Conservation (phyloP, 1,140 invertebrate genomes). For the Zaprionus lachaisei region DNA sequence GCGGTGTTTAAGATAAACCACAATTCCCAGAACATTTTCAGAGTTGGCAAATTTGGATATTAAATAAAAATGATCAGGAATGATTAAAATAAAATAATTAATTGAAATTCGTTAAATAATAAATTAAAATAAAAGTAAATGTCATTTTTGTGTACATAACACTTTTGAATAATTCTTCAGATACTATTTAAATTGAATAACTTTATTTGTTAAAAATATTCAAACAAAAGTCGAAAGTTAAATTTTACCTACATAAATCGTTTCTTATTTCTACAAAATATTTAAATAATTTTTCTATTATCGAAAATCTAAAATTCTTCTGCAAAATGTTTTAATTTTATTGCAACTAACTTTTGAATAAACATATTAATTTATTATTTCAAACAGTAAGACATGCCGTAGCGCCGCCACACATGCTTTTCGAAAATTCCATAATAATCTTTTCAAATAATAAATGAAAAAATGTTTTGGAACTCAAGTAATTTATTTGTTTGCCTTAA, state of each 20-base stretch:
- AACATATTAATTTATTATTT: slow-evolving; percentile 29
- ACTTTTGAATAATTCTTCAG: neutral
- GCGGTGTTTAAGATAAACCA: neutral
- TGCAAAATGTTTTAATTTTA: neutral
- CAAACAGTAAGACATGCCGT: neutral
- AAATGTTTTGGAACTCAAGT: neutral
- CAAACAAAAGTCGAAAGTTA: neutral
- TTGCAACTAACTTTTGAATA: neutral
- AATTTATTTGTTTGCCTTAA: slow-evolving; percentile 32
- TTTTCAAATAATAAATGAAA: slow-evolving; percentile 14
- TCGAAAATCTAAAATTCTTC: neutral
- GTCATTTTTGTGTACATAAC: too few species aligned
- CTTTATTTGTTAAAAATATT: neutral
- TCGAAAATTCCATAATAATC: neutral
- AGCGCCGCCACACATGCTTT: neutral
- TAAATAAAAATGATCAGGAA: too few species aligned
- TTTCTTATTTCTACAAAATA: neutral
- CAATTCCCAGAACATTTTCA: neutral
- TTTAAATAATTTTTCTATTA: neutral
- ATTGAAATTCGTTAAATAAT: neutral
- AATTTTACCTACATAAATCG: neutral
- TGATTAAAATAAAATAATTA: too few species aligned
- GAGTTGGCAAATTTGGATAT: too few species aligned
- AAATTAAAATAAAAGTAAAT: too few species aligned
- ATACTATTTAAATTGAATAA: neutral